phyloP scores from a whole-genome alignment of 2,888 invertebrate species.

The Macaria notata region DNA sequence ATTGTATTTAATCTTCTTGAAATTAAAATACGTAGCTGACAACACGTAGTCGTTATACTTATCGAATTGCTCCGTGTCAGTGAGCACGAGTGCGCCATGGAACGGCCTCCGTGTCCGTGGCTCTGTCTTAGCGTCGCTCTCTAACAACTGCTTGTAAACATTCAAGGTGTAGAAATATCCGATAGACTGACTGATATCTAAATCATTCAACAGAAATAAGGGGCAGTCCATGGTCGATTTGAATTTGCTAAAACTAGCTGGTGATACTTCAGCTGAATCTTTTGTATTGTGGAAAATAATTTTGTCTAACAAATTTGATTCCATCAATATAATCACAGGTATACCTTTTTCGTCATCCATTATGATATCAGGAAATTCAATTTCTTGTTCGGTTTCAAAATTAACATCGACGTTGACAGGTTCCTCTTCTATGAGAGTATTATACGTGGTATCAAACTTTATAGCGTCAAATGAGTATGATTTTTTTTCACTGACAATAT shows the following conservation, averaged over 20 bases:
- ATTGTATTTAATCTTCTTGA: slow-evolving; percentile 47
- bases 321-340: slow-evolving; percentile 45
- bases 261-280: slow-evolving; percentile 10
- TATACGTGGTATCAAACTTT: slow-evolving; percentile 41
- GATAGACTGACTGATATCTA: slow-evolving; percentile 44
- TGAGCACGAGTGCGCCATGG: slow-evolving; percentile 49
- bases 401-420: slow-evolving; percentile 36
- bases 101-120: slow-evolving; percentile 47
- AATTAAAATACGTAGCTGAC: slow-evolving; percentile 50
- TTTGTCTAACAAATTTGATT: slow-evolving; percentile 44
- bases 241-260: slow-evolving; percentile 47
- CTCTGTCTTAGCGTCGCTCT: slow-evolving; percentile 37
- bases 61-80: slow-evolving; percentile 45
- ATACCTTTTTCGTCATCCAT: slow-evolving; percentile 49
- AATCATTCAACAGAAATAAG: slow-evolving; percentile 43
- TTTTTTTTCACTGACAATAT: slow-evolving; percentile 46
- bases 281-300: slow-evolving; percentile 40
- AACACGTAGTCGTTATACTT: slow-evolving; percentile 54
- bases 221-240: slow-evolving; percentile 47
- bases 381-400: slow-evolving; percentile 45
- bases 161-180: slow-evolving; percentile 53
- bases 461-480: slow-evolving; percentile 48
- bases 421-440: slow-evolving; percentile 36
- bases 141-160: slow-evolving; percentile 48
- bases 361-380: slow-evolving; percentile 53